Base-by-base conservation (phyloP, 2,113 vertebrate species). In the Sander vitreus region DNA sequence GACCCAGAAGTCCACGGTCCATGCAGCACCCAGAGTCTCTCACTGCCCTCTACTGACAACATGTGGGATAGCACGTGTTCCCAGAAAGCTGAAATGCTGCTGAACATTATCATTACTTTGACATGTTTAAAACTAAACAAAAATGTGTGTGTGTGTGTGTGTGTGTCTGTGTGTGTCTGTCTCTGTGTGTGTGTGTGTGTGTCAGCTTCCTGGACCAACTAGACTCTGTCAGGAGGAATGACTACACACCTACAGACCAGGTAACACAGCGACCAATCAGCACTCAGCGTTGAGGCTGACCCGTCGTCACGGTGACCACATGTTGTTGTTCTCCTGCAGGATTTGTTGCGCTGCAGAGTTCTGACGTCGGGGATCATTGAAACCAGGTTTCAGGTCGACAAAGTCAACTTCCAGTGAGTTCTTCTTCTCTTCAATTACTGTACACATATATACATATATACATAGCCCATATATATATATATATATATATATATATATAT, bases 241-340 rank as follows among this genome's bases (percentile, higher is more conserved):
- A 99, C 93, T 99, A 99, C 91, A 97, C 97, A 18, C 98, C 98
- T 43, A 98, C 96, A 82, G 98, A 99, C 93, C 98, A 99, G 97
- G 98, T 99, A 90, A 85, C 9, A 84, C 33, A 60, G 4, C 1
- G 7, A 45, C 64, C 73, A 66, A 78, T 85, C 60, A 66, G 43
- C 62, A 3, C 1, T 0, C n/a, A 63, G 62, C 15, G 11, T 23
- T 5, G 13, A 14, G 69, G 76, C 14, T 65, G 39, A 1, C 27
- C 1, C 30, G 30, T n/a, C 21, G 12, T 66, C 14, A 27, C 47
- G 13, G n/a, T 64, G 0, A 50, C 18, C 36, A 18, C 2, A 0
- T 16, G 3, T 25, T 77, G 67, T 71, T 75, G 51, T 64, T 59
- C 19, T 81, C 18, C 58, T 69, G 33, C 58, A 93, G 93, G 92